These are phyloP conservation scores for Cichlasoma orientale DNA, from an alignment of 2,797 vertebrate genomes.

Conservation along the genomic window DNA sequence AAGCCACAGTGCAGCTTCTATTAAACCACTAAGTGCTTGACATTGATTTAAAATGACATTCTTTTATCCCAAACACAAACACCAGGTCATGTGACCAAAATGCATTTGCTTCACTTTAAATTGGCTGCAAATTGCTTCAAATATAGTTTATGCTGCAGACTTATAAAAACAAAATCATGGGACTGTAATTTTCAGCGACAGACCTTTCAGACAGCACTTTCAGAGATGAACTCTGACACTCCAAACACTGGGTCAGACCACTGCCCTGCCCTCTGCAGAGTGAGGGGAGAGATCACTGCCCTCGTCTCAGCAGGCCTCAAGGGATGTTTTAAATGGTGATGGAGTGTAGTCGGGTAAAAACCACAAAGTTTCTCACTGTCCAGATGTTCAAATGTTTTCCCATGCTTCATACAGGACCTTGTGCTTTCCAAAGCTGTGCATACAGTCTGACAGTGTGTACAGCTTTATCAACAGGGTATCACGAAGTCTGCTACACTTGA, in stretches of 20 bases:
- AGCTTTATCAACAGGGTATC: slow-evolving; percentile 51
- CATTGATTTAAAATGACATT: not conserved
- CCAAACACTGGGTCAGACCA: slow-evolving; percentile 19
- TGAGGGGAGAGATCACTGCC: slow-evolving; percentile 31
- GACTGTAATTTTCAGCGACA: slow-evolving; percentile 5
- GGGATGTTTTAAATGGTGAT: slow-evolving; percentile 61
- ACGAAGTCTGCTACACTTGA: slow-evolving; percentile 33
- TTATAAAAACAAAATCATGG: not conserved
- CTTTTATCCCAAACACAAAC: not conserved
- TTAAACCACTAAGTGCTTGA: not conserved
- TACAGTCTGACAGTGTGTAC: slow-evolving; percentile 41
- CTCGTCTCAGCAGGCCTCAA: slow-evolving; percentile 48
- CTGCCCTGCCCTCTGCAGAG: slow-evolving; percentile 28
- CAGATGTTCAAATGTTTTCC: slow-evolving; percentile 71
- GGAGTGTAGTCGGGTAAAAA: slow-evolving; percentile 35
- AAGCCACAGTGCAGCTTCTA: not conserved
- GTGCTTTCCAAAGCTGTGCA: slow-evolving; percentile 39
- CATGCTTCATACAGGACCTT: slow-evolving; percentile 32
- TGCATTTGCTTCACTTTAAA: slow-evolving; percentile 23
- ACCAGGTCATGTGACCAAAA: slow-evolving; percentile 19
- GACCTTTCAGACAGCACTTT: not conserved
- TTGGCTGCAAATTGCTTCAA: not conserved
- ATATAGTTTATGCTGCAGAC: not conserved
- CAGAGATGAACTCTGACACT: slow-evolving; percentile 24
- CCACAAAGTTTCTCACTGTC: slow-evolving; percentile 28